Evolutionary conservation across 2,113 vertebrate genomes (phyloP).

Genomic region (Hyaena hyaena): DNA sequence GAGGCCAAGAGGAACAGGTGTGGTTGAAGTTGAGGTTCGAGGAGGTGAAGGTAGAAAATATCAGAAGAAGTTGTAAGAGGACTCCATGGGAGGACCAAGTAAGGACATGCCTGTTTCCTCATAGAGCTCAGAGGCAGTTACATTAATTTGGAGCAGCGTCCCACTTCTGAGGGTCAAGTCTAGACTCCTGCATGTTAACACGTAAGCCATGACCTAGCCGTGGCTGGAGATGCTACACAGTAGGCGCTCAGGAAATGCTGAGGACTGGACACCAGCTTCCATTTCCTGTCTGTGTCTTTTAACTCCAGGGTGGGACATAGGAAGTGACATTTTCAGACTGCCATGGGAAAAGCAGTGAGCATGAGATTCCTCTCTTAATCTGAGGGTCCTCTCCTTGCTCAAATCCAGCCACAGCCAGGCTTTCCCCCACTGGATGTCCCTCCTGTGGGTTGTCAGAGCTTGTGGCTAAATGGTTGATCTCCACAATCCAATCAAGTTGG

Average conservation of each 20-base stretch:
- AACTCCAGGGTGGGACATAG: background rate
- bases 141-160: background rate
- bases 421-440: background rate
- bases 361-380: background rate
- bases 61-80: background rate
- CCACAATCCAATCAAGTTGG: conserved; percentile 77
- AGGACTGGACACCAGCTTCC: background rate
- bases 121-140: background rate
- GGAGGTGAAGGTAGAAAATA: background rate
- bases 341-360: background rate
- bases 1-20: background rate
- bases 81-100: background rate
- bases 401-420: background rate
- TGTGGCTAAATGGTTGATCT: conserved; percentile 80
- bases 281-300: background rate
- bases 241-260: background rate
- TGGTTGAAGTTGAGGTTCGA: background rate
- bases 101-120: background rate
- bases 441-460: conserved; percentile 50
- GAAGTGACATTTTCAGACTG: background rate
- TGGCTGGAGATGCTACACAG: background rate
- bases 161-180: background rate
- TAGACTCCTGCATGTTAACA: background rate
- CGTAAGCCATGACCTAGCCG: background rate
- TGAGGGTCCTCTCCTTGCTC: background rate